Conservation (phyloP, 2,797 vertebrate genomes). For the Rhodeus uyekii region DNA sequence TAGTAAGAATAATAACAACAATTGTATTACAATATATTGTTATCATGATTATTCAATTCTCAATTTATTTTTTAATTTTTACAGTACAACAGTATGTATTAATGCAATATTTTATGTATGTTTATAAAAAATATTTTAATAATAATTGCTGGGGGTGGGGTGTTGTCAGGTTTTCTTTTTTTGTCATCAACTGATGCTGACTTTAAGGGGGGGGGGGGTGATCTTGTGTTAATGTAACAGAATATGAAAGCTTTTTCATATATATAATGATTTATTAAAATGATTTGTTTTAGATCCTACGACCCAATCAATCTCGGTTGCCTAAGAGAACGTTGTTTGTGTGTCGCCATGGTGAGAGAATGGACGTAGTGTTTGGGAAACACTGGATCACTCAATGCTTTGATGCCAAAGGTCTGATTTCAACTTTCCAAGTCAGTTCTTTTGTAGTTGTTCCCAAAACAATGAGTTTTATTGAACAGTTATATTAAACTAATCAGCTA, state of each 20-base stretch:
- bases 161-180: background rate
- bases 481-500: background rate
- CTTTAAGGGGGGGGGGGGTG: too few species aligned
- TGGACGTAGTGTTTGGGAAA: constrained; percentile 99
- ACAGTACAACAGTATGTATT: background rate
- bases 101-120: background rate
- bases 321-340: constrained; percentile 93
- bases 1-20: background rate
- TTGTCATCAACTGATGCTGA: background rate
- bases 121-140: background rate
- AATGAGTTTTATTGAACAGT: background rate
- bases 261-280: background rate
- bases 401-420: constrained; percentile 90
- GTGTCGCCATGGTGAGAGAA: constrained; percentile 96
- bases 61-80: background rate
- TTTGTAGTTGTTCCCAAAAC: constrained; percentile 4
- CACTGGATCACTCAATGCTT: constrained; percentile 98
- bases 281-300: constrained; percentile 75
- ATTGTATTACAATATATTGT: background rate
- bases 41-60: background rate
- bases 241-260: background rate
- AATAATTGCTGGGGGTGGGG: background rate
- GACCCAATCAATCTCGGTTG: constrained; percentile 77
- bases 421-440: constrained; percentile 15
- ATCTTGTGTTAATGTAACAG: background rate